Conservation (phyloP, 37 sponge, comb jelly and placozoan genomes). For the Aphrocallistes beatrix region DNA sequence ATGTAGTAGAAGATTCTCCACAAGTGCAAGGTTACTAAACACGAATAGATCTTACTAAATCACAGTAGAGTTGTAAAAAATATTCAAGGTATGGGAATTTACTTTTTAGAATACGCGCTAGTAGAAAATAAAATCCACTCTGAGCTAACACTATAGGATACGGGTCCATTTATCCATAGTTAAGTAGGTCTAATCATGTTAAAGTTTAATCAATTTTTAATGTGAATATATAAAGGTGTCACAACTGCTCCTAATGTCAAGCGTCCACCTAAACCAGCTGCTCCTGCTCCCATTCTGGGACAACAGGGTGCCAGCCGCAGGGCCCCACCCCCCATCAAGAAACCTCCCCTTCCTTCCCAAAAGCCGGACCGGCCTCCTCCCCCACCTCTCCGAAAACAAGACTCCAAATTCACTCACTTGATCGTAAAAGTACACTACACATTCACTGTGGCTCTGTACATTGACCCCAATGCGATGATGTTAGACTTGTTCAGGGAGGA, state of each 20-base stretch:
- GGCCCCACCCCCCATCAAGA: background rate
- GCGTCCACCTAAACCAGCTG: background rate
- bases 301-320: background rate
- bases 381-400: background rate
- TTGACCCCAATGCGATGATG: conserved; percentile 13
- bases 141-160: too few species aligned
- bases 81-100: too few species aligned
- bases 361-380: background rate
- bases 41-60: too few species aligned
- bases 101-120: too few species aligned
- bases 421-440: conserved; percentile 82
- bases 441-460: conserved; percentile 49
- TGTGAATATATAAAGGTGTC: too few species aligned
- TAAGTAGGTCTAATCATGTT: too few species aligned
- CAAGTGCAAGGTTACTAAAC: too few species aligned
- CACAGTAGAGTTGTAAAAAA: too few species aligned
- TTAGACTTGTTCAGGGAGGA: conserved; percentile 28
- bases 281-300: background rate
- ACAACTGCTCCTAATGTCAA: too few species aligned
- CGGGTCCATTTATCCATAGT: too few species aligned
- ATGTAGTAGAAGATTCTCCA: background rate
- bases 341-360: background rate
- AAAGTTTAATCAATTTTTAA: too few species aligned
- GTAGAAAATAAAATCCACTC: too few species aligned
- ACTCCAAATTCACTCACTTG: conserved; percentile 18